Evolutionary conservation across 2,888 invertebrate species (phyloP), one percentile per base, ranked within the genome.

Genomic region (Hartigia nigra): DNA sequence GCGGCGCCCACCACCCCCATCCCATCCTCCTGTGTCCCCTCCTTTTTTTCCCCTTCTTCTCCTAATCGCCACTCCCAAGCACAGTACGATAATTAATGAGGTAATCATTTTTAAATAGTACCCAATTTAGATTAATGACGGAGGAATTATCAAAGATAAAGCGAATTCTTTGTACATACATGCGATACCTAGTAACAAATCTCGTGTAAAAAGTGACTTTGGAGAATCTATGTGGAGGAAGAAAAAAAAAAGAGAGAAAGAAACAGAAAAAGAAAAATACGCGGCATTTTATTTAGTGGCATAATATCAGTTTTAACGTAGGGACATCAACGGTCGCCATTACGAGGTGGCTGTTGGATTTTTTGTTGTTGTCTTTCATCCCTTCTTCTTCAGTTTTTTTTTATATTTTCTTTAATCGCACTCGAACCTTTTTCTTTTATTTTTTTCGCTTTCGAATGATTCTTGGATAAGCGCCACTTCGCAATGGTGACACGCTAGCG

Each of bases 141-240:
- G 75, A 80, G 81, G 78, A 82, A 81, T 83, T 84, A 80, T 81
- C 79, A 70, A 78, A 76, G 77, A 78, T 83, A 80, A 81, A 79
- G 37, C 78, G 76, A 78, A 86, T 82, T 84, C 80, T 86, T 83
- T 87, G 84, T 87, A 86, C 72, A 86, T 87, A 84, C 78, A 83
- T 81, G 81, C 77, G 78, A 76, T 82, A 78, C 77, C 78, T 85
- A 83, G 80, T 74, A 77, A 85, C 76, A 82, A 84, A 83, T 82
- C 69, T 86, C 76, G 79, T 85, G 82, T 86, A 87, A 86, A 87
- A 80, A 86, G 79, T 36, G 37, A 79, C 23, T 55, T 23, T 55
- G 39, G 9, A 23, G 39, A 9, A 34, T 1, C 34, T 34, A 34
- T 36, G 76, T 77, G 35, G 37, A 75, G 36, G 31, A n/a, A 69